Evolutionary conservation across 2,888 invertebrate genomes (phyloP), one percentile per base, ranked within the genome.

Genomic region (Catonia carolina): DNA sequence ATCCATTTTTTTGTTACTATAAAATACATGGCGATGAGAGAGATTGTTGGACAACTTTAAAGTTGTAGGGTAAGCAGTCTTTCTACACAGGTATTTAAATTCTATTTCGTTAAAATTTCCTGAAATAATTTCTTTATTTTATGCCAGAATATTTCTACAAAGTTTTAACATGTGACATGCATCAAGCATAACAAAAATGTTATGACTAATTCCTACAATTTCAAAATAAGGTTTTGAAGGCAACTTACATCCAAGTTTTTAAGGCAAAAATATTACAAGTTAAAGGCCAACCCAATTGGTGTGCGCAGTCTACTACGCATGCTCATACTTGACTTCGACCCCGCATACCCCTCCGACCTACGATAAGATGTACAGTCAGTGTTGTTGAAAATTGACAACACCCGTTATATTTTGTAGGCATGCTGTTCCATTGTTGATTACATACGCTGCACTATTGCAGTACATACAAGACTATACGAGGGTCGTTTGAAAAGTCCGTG

Each of bases 121-220:
- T 3, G 53, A 41, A 10, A 31, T 42, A 18, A 53, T 39, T 22
- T 15, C 50, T 59, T 59, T 60, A 20, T 52, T 31, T 18, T 58
- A 45, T 5, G 58, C 65, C 12, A 64, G 55, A 39, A 58, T 59
- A 53, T 67, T 67, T 54, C 66, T 55, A 8, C 63, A 56, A 31
- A 67, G 55, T 56, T 66, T 67, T 7, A 66, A 8, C 66, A 66
- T 67, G 53, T 67, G 66, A 47, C 63, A 65, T 8, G 62, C 41
- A 61, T 68, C 66, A 35, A 53, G 53, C 41, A 53, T 53, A 17
- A 53, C 53, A 39, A 22, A 41, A 23, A 53, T 42, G 6, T 53
- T 42, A 22, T 53, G 41, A 53, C 10, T 2, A 10, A 52, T 52
- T 37, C 52, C 37, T 39, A 37, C 52, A 52, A 52, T 22, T 4